A percentile compares a stretch with the other conserved stretches of the same genome.
Conservation (phyloP, 2,888 invertebrate genomes). For the Chydorus sphaericus region DNA sequence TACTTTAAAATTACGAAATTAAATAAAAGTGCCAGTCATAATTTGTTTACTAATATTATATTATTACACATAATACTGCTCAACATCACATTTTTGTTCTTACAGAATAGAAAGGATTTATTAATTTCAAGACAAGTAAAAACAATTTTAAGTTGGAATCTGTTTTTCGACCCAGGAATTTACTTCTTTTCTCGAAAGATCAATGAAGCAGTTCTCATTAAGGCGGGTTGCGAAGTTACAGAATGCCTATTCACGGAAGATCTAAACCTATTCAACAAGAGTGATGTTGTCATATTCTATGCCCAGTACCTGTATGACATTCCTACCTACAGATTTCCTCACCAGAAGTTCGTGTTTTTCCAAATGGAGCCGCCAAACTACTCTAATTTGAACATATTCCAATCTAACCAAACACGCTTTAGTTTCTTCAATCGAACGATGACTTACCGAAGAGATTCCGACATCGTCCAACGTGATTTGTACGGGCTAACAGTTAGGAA, state of each 20-base stretch:
- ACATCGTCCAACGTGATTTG: conserved; percentile 13
- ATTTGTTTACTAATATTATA: too few relatives aligned
- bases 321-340: background rate
- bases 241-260: background rate
- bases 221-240: background rate
- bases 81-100: too few relatives aligned
- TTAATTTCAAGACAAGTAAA: too few relatives aligned
- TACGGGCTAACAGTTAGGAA: background rate
- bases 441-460: conserved; percentile 20
- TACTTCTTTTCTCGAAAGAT: background rate
- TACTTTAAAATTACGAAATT: too few relatives aligned
- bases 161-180: conserved; percentile 4
- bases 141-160: background rate
- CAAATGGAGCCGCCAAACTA: conserved; percentile 6
- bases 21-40: too few relatives aligned
- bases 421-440: conserved; percentile 21
- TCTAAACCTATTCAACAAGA: background rate
- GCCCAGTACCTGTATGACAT: background rate
- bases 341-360: conserved; percentile 12
- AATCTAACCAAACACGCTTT: background rate
- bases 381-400: background rate
- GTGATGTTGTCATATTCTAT: conserved; percentile 1
- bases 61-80: too few relatives aligned
- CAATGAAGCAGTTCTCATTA: background rate
- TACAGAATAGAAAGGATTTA: too few relatives aligned